These are phyloP conservation scores for Myotis vivesi DNA, from an alignment of 2,797 vertebrate species.

Conservation along the genomic window DNA sequence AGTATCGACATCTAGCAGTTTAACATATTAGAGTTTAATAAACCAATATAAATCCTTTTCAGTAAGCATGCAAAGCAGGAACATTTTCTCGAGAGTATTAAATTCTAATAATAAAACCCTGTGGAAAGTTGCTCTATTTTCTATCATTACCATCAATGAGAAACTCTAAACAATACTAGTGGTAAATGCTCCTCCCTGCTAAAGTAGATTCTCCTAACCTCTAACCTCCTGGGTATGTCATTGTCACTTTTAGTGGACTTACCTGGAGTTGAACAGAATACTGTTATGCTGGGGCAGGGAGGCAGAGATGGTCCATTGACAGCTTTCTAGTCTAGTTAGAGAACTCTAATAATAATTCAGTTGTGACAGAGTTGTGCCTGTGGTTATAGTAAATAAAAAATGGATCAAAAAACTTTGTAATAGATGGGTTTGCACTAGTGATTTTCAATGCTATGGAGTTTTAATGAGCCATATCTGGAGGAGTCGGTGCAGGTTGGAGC, in stretches of 20 bases:
- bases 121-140: not conserved
- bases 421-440: not conserved
- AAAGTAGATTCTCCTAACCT: not conserved
- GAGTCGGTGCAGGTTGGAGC: slow-evolving; percentile 34
- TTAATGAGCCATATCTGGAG: slow-evolving; percentile 22
- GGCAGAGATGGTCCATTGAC: not conserved
- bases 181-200: not conserved
- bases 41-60: not conserved
- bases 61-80: not conserved
- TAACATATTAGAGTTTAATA: not conserved
- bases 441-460: slow-evolving; percentile 27
- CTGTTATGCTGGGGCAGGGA: not conserved
- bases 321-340: not conserved
- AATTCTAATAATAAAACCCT: not conserved
- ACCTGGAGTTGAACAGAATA: not conserved
- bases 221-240: not conserved
- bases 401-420: not conserved
- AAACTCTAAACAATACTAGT: not conserved
- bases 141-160: not conserved
- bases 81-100: not conserved
- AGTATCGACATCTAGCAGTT: not conserved
- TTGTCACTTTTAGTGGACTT: not conserved
- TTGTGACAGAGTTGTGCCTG: not conserved
- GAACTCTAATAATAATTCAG: not conserved
- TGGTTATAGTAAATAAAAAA: slow-evolving; percentile 32